Percentiles rank a stretch among this genome's conserved stretches.
phyloP scores from a whole-genome alignment of 1,140 invertebrate species.

The Gerris buenoi region DNA sequence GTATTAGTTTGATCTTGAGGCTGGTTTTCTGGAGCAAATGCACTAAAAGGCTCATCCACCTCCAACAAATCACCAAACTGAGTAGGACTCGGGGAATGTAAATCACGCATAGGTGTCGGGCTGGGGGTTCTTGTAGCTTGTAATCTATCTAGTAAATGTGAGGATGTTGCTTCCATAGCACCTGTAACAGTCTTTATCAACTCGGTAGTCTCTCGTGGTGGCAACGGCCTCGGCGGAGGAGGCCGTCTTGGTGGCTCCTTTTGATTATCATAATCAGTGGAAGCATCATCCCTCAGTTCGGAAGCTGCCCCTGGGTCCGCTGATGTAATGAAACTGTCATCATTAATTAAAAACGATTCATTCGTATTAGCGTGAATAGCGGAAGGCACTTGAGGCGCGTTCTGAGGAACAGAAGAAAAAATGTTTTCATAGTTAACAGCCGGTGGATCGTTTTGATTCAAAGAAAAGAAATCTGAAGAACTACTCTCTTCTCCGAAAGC shows the following conservation, averaged over 20 bases:
- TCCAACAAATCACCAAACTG: conserved; percentile 53
- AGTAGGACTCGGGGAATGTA: conserved; percentile 68
- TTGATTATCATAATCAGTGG: conserved; percentile 24
- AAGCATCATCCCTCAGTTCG: conserved; percentile 6
- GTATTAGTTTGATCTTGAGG: conserved; percentile 17
- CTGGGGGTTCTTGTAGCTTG: conserved; percentile 66
- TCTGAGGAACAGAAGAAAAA: conserved; percentile 13
- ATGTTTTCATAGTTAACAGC: conserved; percentile 18
- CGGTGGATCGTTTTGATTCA: background rate
- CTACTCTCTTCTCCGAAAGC: conserved; percentile 32
- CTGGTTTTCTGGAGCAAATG: background rate
- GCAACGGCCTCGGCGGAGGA: conserved; percentile 38
- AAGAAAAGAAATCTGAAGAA: conserved; percentile 17
- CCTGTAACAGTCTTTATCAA: conserved; percentile 70
- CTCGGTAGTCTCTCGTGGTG: conserved; percentile 63
- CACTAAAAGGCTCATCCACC: conserved; percentile 29
- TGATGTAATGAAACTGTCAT: conserved; percentile 11
- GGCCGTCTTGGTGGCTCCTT: conserved; percentile 28
- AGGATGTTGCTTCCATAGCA: conserved; percentile 73
- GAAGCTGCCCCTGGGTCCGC: background rate
- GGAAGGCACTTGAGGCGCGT: background rate
- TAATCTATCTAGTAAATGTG: conserved; percentile 61
- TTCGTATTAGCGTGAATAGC: conserved; percentile 6
- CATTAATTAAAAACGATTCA: conserved; percentile 3
- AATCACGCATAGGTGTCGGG: conserved; percentile 58